Conservation (phyloP, 1,140 invertebrate genomes). For the Adoxophyes honmai region DNA sequence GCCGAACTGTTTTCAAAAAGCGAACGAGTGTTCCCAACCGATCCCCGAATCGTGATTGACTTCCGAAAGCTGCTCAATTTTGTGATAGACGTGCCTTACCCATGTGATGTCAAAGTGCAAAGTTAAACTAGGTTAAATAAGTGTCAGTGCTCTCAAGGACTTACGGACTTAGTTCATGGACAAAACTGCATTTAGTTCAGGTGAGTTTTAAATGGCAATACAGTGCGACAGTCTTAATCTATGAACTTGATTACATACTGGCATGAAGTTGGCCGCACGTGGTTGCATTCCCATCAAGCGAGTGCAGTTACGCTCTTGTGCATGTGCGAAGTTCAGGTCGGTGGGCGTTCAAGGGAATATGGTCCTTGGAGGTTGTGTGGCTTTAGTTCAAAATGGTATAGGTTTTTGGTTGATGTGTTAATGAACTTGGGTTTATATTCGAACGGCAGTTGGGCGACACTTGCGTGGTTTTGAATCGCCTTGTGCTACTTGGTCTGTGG, state of each 20-base stretch:
- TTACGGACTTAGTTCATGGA: slow-evolving; percentile 52
- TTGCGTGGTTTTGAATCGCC: slow-evolving; percentile 31
- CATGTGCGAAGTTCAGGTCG: slow-evolving; percentile 32
- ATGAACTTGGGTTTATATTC: slow-evolving; percentile 45
- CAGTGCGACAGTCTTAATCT: slow-evolving; percentile 66
- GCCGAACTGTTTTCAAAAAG: slow-evolving; percentile 25
- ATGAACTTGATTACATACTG: slow-evolving; percentile 68
- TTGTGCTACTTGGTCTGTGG: slow-evolving; percentile 26
- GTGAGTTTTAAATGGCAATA: slow-evolving; percentile 10
- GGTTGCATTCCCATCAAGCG: slow-evolving; percentile 56
- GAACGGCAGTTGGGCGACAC: slow-evolving; percentile 25
- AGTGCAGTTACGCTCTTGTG: slow-evolving; percentile 43
- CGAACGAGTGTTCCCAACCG: slow-evolving; percentile 37
- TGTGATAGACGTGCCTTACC: slow-evolving; percentile 63
- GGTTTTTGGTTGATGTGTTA: slow-evolving; percentile 38
- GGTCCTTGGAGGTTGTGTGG: slow-evolving; percentile 32
- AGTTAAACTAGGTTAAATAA: slow-evolving; percentile 43
- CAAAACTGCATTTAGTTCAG: slow-evolving; percentile 34
- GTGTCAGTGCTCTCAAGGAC: slow-evolving; percentile 43
- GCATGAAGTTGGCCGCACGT: slow-evolving; percentile 44
- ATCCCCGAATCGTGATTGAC: slow-evolving; percentile 41
- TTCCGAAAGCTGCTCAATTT: slow-evolving; percentile 62
- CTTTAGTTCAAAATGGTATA: slow-evolving; percentile 33
- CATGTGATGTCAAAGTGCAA: slow-evolving; percentile 71
- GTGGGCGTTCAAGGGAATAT: slow-evolving; percentile 29